Evolutionary conservation across 2,113 vertebrate species (phyloP), one percentile per base, ranked within the genome.

Genomic region (Erpornis zantholeuca): DNA sequence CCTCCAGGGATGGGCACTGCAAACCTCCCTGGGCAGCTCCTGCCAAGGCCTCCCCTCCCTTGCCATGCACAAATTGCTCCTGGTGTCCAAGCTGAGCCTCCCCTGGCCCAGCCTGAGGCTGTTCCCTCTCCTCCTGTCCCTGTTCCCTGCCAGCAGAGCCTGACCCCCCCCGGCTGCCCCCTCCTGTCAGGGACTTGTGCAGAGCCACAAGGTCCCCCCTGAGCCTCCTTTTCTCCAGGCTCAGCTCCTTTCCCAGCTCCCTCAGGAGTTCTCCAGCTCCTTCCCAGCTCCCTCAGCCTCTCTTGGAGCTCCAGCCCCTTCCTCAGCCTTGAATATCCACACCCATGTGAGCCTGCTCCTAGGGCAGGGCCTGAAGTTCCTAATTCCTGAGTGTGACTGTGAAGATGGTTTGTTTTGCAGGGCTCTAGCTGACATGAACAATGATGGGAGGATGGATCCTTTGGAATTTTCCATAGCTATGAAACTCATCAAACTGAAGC

Each of bases 391-490:
- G 2, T 54, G 24, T 96, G 45, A 45, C 45, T 72, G 12, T 70
- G 36, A 35, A 54, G 63, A 50, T 20, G 0, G 0, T 52, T 31
- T 97, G 20, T 96, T 80, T 95, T 94, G 13, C 97, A 99, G 99
- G 99, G 99, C 99, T 50, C 97, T 99, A 82, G 99, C 99, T 79
- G 99, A 99, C 86, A 99, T 99, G 99, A 99, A 99, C 98, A 99
- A 99, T 22, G 99, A 99, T 75, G 99, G 99, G 8, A 98, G 98
- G 61, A 99, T 99, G 99, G 99, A 99, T 92, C 99, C 99, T 77
- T 83, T 99, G 78, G 99, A 99, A 97, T 99, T 99, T 93, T 99
- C 99, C 92, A 99, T 99, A 82, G 99, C 99, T 45, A 99, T 99
- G 99, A 99, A 99, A 93, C 99, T 99, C 63, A 99, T 99, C 96